Percentiles rank a stretch among this genome's conserved stretches.
Conservation (phyloP, 64 coral and sea anemone genomes). For the Astreopora myriophthalma region DNA sequence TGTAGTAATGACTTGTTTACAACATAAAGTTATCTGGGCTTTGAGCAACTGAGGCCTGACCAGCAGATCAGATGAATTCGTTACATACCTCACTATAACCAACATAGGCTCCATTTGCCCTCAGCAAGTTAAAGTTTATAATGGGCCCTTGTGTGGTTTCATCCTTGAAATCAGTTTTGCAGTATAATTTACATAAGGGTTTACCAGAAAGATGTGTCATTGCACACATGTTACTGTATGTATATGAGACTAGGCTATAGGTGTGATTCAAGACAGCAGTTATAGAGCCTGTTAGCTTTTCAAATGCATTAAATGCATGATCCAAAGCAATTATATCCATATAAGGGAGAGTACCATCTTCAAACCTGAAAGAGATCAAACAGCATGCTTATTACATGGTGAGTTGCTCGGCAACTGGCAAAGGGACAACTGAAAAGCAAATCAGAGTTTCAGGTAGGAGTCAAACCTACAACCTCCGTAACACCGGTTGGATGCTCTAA, state of each 20-base stretch:
- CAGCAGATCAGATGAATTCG: not conserved
- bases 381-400: not conserved
- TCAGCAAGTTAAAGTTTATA: constrained; percentile 88
- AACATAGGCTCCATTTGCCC: constrained; percentile 87
- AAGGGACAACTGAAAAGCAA: too few species aligned
- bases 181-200: constrained; percentile 66
- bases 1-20: too few species aligned
- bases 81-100: constrained; percentile 96
- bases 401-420: too few species aligned
- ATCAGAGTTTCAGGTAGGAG: too few species aligned
- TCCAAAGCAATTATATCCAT: constrained; percentile 84
- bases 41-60: too few species aligned
- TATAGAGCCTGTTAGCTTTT: constrained; percentile 70
- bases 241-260: constrained; percentile 75
- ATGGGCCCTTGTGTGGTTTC: constrained; percentile 75
- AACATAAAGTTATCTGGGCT: too few species aligned
- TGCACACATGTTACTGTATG: constrained; percentile 70
- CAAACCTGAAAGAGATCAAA: constrained; percentile 66
- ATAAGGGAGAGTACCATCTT: constrained; percentile 94
- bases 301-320: constrained; percentile 72
- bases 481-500: too few species aligned
- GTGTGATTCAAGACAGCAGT: constrained; percentile 76
- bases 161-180: constrained; percentile 76
- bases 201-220: constrained; percentile 80
- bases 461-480: too few species aligned